Conservation (phyloP, 2,888 invertebrate genomes). For the Dorcus hopei region DNA sequence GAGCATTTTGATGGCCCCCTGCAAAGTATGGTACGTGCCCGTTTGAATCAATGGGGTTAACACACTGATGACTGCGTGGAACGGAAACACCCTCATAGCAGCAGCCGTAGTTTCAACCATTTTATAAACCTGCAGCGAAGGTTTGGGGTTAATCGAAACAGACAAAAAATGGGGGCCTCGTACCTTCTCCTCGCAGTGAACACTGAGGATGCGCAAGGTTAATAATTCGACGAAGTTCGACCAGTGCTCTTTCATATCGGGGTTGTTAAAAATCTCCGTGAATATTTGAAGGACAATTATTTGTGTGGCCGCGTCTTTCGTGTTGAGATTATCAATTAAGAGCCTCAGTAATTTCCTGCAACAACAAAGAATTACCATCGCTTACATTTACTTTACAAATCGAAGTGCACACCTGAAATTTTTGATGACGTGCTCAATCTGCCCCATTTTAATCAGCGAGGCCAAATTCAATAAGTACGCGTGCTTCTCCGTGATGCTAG, state of each 20-base stretch:
- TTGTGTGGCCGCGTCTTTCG: constrained; percentile 63
- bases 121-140: constrained; percentile 62
- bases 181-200: constrained; percentile 71
- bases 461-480: constrained; percentile 48
- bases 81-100: constrained; percentile 75
- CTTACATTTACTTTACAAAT: not conserved
- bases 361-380: not conserved
- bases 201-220: constrained; percentile 82
- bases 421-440: constrained; percentile 52
- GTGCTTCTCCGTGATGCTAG: constrained; percentile 42
- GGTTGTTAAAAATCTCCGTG: constrained; percentile 79
- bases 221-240: constrained; percentile 88
- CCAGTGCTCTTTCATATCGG: constrained; percentile 75
- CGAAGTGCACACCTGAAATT: constrained; percentile 48
- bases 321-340: constrained; percentile 69
- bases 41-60: constrained; percentile 82
- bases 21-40: constrained; percentile 80
- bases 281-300: constrained; percentile 77
- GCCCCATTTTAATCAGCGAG: constrained; percentile 52
- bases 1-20: constrained; percentile 90
- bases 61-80: constrained; percentile 68
- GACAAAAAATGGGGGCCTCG: constrained; percentile 40
- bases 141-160: not conserved
- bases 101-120: constrained; percentile 83
- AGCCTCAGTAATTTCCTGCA: constrained; percentile 69